Conservation (phyloP, 2,888 invertebrate genomes). For the Mimumesa dahlbomi region DNA sequence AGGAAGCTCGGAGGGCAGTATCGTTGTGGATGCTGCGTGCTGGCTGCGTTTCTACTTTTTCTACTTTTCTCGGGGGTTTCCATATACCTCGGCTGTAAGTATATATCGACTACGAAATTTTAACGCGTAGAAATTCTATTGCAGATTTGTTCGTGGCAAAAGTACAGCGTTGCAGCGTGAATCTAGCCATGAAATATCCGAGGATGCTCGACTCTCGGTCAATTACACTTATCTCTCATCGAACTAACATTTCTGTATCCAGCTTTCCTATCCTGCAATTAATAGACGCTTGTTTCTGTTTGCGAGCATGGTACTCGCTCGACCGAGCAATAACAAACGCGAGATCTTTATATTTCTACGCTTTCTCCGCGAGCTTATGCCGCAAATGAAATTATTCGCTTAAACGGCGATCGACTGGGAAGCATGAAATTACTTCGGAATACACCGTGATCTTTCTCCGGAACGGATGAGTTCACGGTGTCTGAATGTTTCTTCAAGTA, state of each 20-base stretch:
- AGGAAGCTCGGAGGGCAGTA: conserved; percentile 92
- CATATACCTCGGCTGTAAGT: conserved; percentile 86
- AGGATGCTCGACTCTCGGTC: too few species aligned
- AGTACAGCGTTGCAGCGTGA: too few species aligned
- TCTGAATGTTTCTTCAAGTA: conserved; percentile 37
- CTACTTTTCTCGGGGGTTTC: conserved; percentile 87
- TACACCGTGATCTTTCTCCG: conserved; percentile 38
- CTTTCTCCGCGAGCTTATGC: conserved; percentile 49
- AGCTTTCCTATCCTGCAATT: too few species aligned
- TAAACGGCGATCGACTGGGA: conserved; percentile 50
- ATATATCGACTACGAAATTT: too few species aligned
- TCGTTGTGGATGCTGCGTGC: conserved; percentile 92
- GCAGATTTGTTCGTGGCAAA: too few species aligned
- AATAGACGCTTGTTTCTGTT: too few species aligned
- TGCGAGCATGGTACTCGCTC: background rate
- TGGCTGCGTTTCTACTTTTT: conserved; percentile 91
- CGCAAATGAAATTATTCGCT: conserved; percentile 53
- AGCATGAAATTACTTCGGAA: conserved; percentile 54
- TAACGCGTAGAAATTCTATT: too few species aligned
- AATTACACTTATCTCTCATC: too few species aligned
- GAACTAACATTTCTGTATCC: too few species aligned
- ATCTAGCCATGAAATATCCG: too few species aligned
- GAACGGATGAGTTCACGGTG: conserved; percentile 52
- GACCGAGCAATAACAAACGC: conserved; percentile 9
- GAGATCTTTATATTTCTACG: conserved; percentile 18